Evolutionary conservation across 2,888 invertebrate species (phyloP).

Genomic region (Patella caerulea): DNA sequence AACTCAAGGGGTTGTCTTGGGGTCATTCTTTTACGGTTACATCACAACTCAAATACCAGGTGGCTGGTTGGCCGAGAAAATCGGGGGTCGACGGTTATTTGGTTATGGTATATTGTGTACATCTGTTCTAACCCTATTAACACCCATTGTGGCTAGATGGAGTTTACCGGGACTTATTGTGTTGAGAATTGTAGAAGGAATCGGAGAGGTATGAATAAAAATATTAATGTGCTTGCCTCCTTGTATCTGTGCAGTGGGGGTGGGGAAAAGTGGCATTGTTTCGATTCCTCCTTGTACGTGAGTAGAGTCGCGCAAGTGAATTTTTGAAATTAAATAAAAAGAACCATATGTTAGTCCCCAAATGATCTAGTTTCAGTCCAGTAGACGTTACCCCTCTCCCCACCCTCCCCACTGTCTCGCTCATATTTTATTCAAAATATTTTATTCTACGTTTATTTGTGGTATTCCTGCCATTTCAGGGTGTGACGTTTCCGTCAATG

Average conservation of each 20-base stretch:
- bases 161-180: constrained; percentile 81
- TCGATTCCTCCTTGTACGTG: too few species aligned
- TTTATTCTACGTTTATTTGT: constrained; percentile 58
- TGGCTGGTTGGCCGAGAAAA: constrained; percentile 80
- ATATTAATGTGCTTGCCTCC: neutral
- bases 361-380: too few species aligned
- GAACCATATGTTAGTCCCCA: too few species aligned
- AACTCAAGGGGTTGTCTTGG: constrained; percentile 62
- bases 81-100: constrained; percentile 89
- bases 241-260: too few species aligned
- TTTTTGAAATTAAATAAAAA: too few species aligned
- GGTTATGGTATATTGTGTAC: constrained; percentile 87
- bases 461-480: constrained; percentile 42
- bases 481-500: constrained; percentile 68
- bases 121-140: constrained; percentile 84
- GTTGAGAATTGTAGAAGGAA: constrained; percentile 83
- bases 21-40: constrained; percentile 69
- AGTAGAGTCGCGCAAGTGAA: too few species aligned
- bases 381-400: too few species aligned
- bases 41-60: constrained; percentile 68
- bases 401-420: too few species aligned
- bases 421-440: constrained; percentile 62
- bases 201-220: constrained; percentile 80
- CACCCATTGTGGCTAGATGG: constrained; percentile 82
- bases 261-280: too few species aligned